Evolutionary conservation across 1,140 invertebrate species (phyloP).

Genomic region (Patella vulgata): DNA sequence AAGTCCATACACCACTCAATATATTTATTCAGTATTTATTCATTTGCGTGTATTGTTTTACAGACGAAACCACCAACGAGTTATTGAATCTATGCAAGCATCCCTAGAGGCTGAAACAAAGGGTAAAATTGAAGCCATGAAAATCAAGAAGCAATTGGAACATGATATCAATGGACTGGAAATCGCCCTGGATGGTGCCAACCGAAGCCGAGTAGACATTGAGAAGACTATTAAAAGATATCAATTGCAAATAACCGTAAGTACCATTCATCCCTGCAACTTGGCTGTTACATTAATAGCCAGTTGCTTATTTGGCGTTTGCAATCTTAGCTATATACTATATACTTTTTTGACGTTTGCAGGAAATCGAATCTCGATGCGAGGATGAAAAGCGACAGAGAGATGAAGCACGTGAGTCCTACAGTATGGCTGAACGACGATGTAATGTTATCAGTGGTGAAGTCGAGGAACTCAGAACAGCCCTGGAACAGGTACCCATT

Average conservation of each 20-base stretch:
- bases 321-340: no score
- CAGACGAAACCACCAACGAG: conserved; percentile 98
- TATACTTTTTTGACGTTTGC: not conserved
- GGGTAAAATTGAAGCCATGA: conserved; percentile 97
- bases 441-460: conserved; percentile 94
- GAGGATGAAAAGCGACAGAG: conserved; percentile 97
- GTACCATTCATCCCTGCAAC: not conserved
- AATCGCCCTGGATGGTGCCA: conserved; percentile 86
- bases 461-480: conserved; percentile 91
- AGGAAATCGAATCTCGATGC: conserved; percentile 75
- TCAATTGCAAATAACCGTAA: conserved; percentile 89
- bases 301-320: no score
- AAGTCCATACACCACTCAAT: no score
- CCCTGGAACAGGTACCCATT: conserved; percentile 80
- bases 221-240: conserved; percentile 98
- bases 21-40: no score
- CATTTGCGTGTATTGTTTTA: conserved; percentile 14
- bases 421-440: conserved; percentile 93
- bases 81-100: conserved; percentile 98
- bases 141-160: conserved; percentile 99
- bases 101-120: conserved; percentile 97
- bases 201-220: conserved; percentile 89
- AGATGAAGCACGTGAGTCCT: conserved; percentile 94
- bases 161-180: conserved; percentile 98
- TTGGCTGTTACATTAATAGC: no score